Base-by-base conservation (phyloP, 2,888 invertebrate genomes). In the Sabatieria punctata region DNA sequence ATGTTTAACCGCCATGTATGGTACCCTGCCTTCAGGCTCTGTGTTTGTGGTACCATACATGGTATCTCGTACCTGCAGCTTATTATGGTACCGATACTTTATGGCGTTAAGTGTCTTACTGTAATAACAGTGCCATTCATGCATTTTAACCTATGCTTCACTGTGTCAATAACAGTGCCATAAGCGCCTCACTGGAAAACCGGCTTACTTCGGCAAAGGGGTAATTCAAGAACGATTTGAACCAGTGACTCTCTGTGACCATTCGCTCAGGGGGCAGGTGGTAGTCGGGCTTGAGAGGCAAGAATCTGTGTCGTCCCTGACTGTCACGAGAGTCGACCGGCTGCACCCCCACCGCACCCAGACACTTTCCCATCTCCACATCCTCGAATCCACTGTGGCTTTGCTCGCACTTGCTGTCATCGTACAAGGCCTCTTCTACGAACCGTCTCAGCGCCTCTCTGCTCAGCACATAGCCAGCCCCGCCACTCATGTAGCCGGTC, bases 171-270 rank as follows among this genome's bases (percentile, higher is more conserved):
- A n/a, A n/a, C n/a, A n/a, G n/a, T n/a, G n/a, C n/a, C n/a, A n/a
- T n/a, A n/a, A n/a, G n/a, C n/a, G n/a, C n/a, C n/a, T n/a, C n/a
- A n/a, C n/a, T n/a, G n/a, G n/a, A n/a, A n/a, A n/a, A n/a, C n/a
- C n/a, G n/a, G n/a, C n/a, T n/a, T n/a, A n/a, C n/a, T n/a, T n/a
- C n/a, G n/a, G n/a, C 80, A 36, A 80, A 77, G 36, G 85, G 80
- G 62, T 93, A 93, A 70, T 79, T 93, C 52, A 84, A 82, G 66
- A 88, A 89, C 58, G 78, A 77, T 81, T 84, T 85, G 66, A 88
- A 88, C 93, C 95, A 95, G 64, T n/a, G n/a, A n/a, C n/a, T n/a
- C n/a, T n/a, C n/a, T n/a, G n/a, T 58, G 49, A 65, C 64, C 33
- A 81, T 77, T 52, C 81, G 80, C 52, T 79, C 81, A 0, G 93